Base-by-base conservation (phyloP, 2,113 vertebrate genomes). In the Triplophysa dalaica region DNA sequence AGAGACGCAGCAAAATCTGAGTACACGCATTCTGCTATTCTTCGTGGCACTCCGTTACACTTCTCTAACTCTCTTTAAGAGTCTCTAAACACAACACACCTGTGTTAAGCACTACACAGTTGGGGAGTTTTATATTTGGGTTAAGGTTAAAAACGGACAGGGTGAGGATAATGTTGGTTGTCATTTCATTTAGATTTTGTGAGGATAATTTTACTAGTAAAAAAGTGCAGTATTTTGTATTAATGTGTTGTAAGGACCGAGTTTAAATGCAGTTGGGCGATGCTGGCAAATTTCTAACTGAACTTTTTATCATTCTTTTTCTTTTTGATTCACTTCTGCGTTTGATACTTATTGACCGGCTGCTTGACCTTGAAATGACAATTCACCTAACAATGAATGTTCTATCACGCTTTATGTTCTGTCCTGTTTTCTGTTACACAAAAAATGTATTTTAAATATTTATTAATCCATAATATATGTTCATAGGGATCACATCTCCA, bases 1-100 rank as follows among this genome's bases (percentile, higher is more conserved):
- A 86, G 48, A 68, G 80, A 65, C 82, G 82, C 50, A 76, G 82
- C 76, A 84, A 77, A 65, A 86, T 69, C 66, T 86, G 66, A 83
- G 63, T 61, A 56, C 17, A 13, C 24, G 38, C 63, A 63, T 16
- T 9, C 0, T 11, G 13, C 48, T 10, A 17, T 33, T 38, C 52
- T 45, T 45, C 33, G 7, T 43, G 17, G 7, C 19, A 29, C 41
- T 33, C n/a, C 7, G 43, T 43, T 19, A 22, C 33, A 43, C 29
- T 60, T 29, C 80, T 38, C 33, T 38, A 38, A 58, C n/a, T n/a
- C 24, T 41, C n/a, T 50, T 29, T 38, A 38, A 38, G 33, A 38
- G 33, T 38, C 33, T 38, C 33, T 6, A 7, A 4, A 38, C 33
- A 38, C 0, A 38, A 38, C 33, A 8, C 6, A 38, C 33, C 33